Base-by-base conservation (phyloP, 2,113 vertebrate species). In the Delphinus delphis region DNA sequence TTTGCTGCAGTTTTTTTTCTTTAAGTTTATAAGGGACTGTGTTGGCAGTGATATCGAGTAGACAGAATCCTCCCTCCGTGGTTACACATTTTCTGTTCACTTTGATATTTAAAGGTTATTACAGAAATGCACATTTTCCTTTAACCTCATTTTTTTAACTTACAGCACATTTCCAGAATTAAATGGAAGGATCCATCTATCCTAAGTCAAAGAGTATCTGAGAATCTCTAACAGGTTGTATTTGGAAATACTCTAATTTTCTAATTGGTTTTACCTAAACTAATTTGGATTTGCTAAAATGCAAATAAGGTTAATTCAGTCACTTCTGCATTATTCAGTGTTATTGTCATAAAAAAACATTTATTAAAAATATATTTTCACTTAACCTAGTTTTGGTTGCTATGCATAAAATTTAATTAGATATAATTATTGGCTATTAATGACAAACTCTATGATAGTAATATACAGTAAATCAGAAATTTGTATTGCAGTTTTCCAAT, bases 261-360 rank as follows among this genome's bases (percentile, higher is more conserved):
- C 6, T 58, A 68, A 62, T 41, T n/a, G n/a, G 11, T 93, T 95
- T 90, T 88, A 80, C 38, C 17, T 76, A 84, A 92, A 62, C 14
- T 47, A 63, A 90, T 74, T 58, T 85, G 13, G 14, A 94, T 85
- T 80, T 95, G 21, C 36, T 95, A 67, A 85, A 93, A 79, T 70
- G 73, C 44, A 95, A 96, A 70, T 50, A 77, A 95, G 12, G 12
- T 74, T 92, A 95, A 90, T 92, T 80, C 26, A 82, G 28, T 58
- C 63, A n/a, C 9, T 55, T 26, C 77, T 88, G 81, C 28, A 62
- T 62, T n/a, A 50, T 55, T 96, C 21, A 71, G 12, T 17, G 62
- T 88, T 62, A 83, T 53, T 15, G 67, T 88, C 58, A 77, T 63
- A 26, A 77, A 85, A 92, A 96, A 77, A 53, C 6, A 89, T 36